A percentile compares a stretch with the other conserved stretches of the same genome.
phyloP scores from a whole-genome alignment of 2,888 invertebrate species.

The Apotomis turbidana region DNA sequence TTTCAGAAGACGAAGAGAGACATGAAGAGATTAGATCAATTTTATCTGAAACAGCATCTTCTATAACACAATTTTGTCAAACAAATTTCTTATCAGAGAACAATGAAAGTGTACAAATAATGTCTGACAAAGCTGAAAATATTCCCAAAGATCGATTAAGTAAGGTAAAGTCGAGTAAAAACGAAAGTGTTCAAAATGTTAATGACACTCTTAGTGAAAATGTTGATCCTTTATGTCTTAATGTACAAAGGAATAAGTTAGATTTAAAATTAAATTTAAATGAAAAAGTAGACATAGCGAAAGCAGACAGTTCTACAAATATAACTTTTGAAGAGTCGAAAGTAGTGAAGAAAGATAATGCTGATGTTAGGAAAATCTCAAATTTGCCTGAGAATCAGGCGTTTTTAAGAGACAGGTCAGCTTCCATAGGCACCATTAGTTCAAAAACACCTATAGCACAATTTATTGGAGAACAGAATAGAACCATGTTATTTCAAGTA shows the following conservation, averaged over 20 bases:
- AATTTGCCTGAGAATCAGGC: conserved; percentile 71
- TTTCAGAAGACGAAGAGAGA: conserved; percentile 73
- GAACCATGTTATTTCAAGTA: conserved; percentile 96
- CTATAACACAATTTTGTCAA: conserved; percentile 59
- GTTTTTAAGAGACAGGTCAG: conserved; percentile 83
- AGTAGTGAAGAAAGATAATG: conserved; percentile 42
- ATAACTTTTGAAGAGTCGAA: conserved; percentile 65
- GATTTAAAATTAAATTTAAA: conserved; percentile 45
- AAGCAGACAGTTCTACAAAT: conserved; percentile 45
- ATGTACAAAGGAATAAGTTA: conserved; percentile 31
- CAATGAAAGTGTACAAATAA: conserved; percentile 33
- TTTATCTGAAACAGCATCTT: conserved; percentile 64
- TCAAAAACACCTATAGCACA: conserved; percentile 76
- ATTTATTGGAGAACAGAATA: conserved; percentile 88
- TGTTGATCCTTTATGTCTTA: conserved; percentile 13
- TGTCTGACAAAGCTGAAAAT: too few relatives aligned
- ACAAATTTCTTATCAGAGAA: conserved; percentile 42
- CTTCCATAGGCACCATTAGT: conserved; percentile 84
- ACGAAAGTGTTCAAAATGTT: neutral
- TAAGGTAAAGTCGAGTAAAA: neutral
- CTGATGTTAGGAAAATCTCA: conserved; percentile 45
- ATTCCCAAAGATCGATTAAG: neutral
- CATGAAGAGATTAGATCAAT: conserved; percentile 58
- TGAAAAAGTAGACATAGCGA: conserved; percentile 39
- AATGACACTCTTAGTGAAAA: conserved; percentile 46